Evolutionary conservation across 2,113 vertebrate genomes (phyloP), one percentile per base, ranked within the genome.

Genomic region (Solea solea): DNA sequence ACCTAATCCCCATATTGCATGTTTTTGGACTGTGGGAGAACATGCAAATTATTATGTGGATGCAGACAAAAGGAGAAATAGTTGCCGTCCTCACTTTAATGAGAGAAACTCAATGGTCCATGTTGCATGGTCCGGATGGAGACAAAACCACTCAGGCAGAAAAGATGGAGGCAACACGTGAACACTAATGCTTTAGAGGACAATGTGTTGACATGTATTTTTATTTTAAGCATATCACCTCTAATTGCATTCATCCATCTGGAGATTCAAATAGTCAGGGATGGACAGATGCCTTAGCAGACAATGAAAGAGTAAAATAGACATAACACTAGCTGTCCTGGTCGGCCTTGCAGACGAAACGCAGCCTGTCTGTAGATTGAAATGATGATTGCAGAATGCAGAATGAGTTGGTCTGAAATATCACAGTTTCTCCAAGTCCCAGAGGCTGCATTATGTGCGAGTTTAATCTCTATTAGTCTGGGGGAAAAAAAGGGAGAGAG

Each of bases 161-260:
- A 54, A 57, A 72, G 60, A 86, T 45, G 71, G 63, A 12, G 0
- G 76, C 76, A 61, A 72, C 72, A 83, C 84, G 83, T 73, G 77
- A 79, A 69, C 64, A 51, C 76, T 74, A 51, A 66, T 58, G 60
- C 80, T 60, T 27, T 49, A 60, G 71, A 81, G 53, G 76, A 64
- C 71, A 55, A 67, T 44, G 62, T 82, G 69, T 82, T 82, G 89
- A 69, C 84, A 87, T 91, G 88, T 88, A 41, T 69, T 72, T 85
- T 41, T 69, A 69, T 85, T 76, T 69, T 62, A 75, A 75, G 73
- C 58, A 53, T 74, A 74, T 85, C 73, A 84, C 69, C 69, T 70
- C 72, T 84, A 77, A 88, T 77, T 82, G 78, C 76, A 68, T 68
- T 75, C 81, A 83, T 87, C 85, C 86, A 87, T 87, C 82, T 82